Base-by-base conservation (phyloP, 2,797 vertebrate genomes). In the Coilia nasus region DNA sequence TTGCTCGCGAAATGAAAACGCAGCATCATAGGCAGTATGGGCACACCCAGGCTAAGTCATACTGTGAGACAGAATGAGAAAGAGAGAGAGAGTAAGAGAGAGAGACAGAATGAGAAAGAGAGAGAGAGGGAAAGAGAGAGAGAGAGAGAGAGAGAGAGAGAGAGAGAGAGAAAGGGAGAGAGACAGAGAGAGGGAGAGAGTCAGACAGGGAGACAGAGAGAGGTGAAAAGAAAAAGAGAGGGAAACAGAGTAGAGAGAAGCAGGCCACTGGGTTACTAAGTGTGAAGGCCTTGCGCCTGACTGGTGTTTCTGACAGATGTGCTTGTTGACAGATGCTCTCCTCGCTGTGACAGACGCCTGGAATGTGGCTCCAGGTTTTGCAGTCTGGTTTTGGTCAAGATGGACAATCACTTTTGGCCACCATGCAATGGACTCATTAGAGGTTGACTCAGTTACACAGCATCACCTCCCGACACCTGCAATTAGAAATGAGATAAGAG, bases 381-480 rank as follows among this genome's bases (percentile, higher is more conserved):
- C 35, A 19, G 7, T 78, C 71, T 78, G 71, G 71, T 78, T 78
- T 78, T 21, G 35, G 71, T 78, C 71, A 44, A 78, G 14, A 44
- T 44, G 35, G 19, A 44, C 71, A 44, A 78, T 21, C 17, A 7
- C 35, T 19, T 78, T 78, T 41, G 35, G 17, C 25, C 35, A 6
- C 6, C 15, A 9, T 10, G 31, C 6, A 5, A 75, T 12, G 6
- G 17, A 41, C 31, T 17, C 2, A 19, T 41, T 41, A 75, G 5
- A 75, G 17, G 67, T 15, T 21, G 67, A 10, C 67, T 7, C 19
- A 59, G 57, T 59, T 59, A 19, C 10, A 19, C 57, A 59, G 57
- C 19, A 15, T 10, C 62, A 15, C 31, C 31, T 41, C 28, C 6
- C 17, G 7, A 12, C 71, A 78, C 35, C 71, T 78, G 15, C 31